Evolutionary conservation across 1,140 invertebrate genomes (phyloP).

Genomic region (Onthophagus taurus): DNA sequence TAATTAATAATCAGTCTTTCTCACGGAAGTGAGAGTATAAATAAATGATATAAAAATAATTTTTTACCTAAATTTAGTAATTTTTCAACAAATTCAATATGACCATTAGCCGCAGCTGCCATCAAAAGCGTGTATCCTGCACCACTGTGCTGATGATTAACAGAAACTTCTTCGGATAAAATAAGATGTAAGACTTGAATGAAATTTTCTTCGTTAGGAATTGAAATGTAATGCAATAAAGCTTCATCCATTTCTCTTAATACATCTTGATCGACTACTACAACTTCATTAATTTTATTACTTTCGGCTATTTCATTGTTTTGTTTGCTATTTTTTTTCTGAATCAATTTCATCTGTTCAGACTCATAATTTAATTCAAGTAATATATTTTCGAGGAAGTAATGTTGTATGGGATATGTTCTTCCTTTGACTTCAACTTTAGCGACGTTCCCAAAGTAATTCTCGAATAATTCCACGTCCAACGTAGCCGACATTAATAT

Average conservation of each 20-base stretch:
- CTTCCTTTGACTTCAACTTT: conserved; percentile 70
- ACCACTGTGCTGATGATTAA: conserved; percentile 56
- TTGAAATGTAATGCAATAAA: conserved; percentile 50
- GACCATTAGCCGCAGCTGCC: conserved; percentile 56
- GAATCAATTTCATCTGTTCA: conserved; percentile 45
- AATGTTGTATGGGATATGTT: conserved; percentile 66
- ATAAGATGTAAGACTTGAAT: conserved; percentile 57
- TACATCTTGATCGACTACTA: neutral
- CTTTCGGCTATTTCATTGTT: conserved; percentile 14
- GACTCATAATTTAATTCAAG: conserved; percentile 58
- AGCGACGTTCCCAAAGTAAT: conserved; percentile 62
- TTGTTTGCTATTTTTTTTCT: conserved; percentile 1
- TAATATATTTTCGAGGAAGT: conserved; percentile 77
- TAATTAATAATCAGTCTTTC: too few relatives aligned
- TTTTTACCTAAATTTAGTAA: conserved; percentile 48
- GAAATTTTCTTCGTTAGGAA: conserved; percentile 48
- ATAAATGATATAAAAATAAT: neutral
- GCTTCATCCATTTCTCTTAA: conserved; percentile 47
- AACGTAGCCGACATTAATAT: conserved; percentile 95
- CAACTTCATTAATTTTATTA: conserved; percentile 17
- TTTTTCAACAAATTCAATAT: conserved; percentile 50
- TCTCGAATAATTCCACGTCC: conserved; percentile 65
- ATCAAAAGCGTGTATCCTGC: conserved; percentile 61
- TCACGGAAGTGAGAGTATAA: neutral
- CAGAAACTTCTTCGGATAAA: conserved; percentile 53